Conservation (phyloP, 2,113 vertebrate genomes). For the Hyaena hyaena region DNA sequence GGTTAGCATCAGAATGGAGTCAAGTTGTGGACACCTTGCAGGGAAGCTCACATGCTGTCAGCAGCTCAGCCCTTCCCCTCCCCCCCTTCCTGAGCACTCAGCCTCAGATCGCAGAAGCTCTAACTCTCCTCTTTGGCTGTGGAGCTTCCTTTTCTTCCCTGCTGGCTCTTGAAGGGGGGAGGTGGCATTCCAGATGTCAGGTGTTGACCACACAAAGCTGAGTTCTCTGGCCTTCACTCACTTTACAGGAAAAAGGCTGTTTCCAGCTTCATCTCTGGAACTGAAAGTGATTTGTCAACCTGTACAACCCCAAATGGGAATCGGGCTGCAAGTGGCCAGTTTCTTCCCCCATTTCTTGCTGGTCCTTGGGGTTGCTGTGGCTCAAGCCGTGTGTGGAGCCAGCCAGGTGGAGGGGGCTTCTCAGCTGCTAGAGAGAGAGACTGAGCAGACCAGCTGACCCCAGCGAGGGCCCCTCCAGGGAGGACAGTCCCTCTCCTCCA, state of each 20-base stretch:
- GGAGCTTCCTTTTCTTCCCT: background rate
- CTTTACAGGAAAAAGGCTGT: background rate
- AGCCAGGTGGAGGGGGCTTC: background rate
- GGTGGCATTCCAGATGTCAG: background rate
- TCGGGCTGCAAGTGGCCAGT: background rate
- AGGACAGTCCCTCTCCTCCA: too few species aligned
- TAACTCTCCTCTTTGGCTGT: background rate
- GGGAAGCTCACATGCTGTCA: background rate
- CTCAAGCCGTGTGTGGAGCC: too few species aligned
- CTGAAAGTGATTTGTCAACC: background rate
- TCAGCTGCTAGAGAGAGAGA: background rate
- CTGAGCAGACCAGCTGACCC: background rate
- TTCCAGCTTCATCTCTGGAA: background rate
- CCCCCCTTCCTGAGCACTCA: accelerated
- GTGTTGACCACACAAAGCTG: background rate
- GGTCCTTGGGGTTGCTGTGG: background rate
- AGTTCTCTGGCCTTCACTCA: background rate
- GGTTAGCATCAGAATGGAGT: background rate
- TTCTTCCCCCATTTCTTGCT: background rate
- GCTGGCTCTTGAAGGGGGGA: background rate
- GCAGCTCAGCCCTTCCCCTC: too few species aligned
- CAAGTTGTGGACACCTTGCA: background rate
- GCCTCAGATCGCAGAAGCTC: background rate
- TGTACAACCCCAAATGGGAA: background rate
- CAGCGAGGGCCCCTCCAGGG: background rate